Evolutionary conservation across 2,113 vertebrate genomes (phyloP).

Genomic region (Pteronura brasiliensis): DNA sequence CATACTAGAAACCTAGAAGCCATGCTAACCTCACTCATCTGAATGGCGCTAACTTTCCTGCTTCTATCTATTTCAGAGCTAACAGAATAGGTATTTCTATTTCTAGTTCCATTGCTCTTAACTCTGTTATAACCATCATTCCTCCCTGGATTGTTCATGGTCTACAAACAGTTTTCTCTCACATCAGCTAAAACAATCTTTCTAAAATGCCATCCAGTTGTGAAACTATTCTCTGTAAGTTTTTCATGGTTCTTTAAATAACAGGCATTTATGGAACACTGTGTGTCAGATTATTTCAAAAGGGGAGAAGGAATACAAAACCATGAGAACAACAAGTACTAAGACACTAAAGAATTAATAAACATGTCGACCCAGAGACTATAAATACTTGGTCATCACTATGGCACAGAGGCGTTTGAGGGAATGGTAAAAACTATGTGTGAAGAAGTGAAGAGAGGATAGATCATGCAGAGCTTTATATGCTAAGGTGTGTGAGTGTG

Average conservation of each 20-base stretch:
- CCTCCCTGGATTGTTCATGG: not conserved
- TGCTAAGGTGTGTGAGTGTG: not conserved
- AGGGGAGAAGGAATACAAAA: not conserved
- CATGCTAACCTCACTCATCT: not conserved
- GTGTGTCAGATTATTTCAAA: not conserved
- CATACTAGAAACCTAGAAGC: not conserved
- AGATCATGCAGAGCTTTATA: conserved; percentile 13
- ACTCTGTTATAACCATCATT: not conserved
- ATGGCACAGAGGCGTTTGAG: rapidly evolving
- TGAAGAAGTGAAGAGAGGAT: not conserved
- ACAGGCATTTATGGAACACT: not conserved
- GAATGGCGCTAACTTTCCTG: not conserved
- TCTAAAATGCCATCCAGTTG: not conserved
- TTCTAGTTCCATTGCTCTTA: not conserved
- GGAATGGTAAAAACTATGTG: not conserved
- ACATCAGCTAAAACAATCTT: not conserved
- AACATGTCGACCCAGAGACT: not conserved
- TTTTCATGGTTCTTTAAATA: not conserved
- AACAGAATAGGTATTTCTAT: not conserved
- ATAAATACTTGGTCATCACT: not conserved
- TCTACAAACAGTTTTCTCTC: not conserved
- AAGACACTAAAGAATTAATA: not conserved
- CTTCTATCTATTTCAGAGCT: not conserved
- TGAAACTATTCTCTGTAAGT: not conserved
- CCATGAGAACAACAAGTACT: not conserved